Percentiles rank a stretch among this genome's conserved stretches.
phyloP scores from a whole-genome alignment of 2,888 invertebrate species.

The Scrobipalpa costella region DNA sequence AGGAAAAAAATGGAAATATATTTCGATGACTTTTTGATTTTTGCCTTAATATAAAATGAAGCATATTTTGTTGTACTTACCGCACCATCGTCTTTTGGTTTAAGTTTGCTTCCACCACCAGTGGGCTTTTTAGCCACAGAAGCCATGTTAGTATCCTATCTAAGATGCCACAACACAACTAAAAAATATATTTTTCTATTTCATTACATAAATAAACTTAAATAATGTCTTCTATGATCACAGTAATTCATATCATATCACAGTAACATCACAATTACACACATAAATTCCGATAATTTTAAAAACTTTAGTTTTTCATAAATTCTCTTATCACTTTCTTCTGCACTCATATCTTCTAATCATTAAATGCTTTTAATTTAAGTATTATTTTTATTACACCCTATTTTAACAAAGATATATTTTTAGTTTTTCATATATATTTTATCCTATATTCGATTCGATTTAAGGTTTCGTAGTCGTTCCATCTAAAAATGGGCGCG shows the following conservation, averaged over 20 bases:
- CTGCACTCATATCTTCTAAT: slow-evolving; percentile 10
- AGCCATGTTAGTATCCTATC: slow-evolving; percentile 63
- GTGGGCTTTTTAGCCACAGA: slow-evolving; percentile 66
- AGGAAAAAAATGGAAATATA: slow-evolving; percentile 24
- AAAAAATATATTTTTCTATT: slow-evolving; percentile 35
- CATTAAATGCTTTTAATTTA: slow-evolving; percentile 19
- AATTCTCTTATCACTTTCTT: slow-evolving; percentile 25
- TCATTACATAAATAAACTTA: slow-evolving; percentile 33
- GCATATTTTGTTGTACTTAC: slow-evolving; percentile 56
- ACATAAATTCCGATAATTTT: slow-evolving; percentile 32
- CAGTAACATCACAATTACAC: slow-evolving; percentile 46
- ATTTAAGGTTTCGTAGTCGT: slow-evolving; percentile 68
- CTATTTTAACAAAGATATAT: slow-evolving; percentile 18
- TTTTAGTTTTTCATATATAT: slow-evolving; percentile 34
- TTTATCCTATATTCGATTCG: slow-evolving; percentile 49
- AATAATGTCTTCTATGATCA: slow-evolving; percentile 37
- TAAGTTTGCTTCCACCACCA: slow-evolving; percentile 40
- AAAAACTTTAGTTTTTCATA: slow-evolving; percentile 24
- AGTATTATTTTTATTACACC: neutral
- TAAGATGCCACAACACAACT: slow-evolving; percentile 68
- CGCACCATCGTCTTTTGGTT: slow-evolving; percentile 41
- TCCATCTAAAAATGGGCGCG: slow-evolving; percentile 79
- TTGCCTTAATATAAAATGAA: neutral
- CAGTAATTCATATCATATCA: slow-evolving; percentile 47
- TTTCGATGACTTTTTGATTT: slow-evolving; percentile 44